A percentile compares a stretch with the other conserved stretches of the same genome.
phyloP scores from a whole-genome alignment of 2,113 vertebrate genomes.

The Tragelaphus scriptus region DNA sequence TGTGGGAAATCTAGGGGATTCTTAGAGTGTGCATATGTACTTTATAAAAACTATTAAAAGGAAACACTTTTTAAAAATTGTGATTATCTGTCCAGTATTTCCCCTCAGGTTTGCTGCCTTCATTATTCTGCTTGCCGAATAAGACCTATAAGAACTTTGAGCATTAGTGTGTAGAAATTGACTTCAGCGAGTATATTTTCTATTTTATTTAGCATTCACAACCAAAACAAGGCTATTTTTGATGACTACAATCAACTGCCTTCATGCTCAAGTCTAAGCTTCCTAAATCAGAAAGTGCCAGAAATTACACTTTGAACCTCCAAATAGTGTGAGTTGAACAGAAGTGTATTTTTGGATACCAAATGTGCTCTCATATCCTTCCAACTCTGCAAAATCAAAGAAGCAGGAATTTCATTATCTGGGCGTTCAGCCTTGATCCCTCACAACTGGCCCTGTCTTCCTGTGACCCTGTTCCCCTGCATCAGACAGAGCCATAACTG shows the following conservation, averaged over 20 bases:
- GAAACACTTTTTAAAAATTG: neutral
- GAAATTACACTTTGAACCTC: conserved; percentile 56
- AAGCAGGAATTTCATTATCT: conserved; percentile 55
- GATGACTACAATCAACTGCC: conserved; percentile 68
- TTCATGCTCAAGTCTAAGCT: conserved; percentile 63
- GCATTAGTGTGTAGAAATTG: neutral
- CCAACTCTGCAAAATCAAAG: conserved; percentile 57
- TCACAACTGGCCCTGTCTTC: conserved; percentile 55
- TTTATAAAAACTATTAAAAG: neutral
- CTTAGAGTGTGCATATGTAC: neutral
- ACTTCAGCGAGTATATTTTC: conserved; percentile 30
- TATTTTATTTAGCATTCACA: conserved; percentile 61
- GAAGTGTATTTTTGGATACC: conserved; percentile 70
- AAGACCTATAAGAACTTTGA: neutral
- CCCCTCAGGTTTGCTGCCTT: neutral
- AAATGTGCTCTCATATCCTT: conserved; percentile 47
- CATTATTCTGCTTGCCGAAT: neutral
- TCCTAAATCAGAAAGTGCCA: conserved; percentile 66
- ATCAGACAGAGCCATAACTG: conserved; percentile 59
- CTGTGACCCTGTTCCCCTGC: neutral
- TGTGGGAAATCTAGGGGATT: conserved; percentile 21
- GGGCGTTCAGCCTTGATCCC: neutral
- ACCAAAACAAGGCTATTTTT: conserved; percentile 60
- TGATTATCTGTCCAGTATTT: neutral
- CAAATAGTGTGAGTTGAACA: conserved; percentile 46